Base-by-base conservation (phyloP, 2,797 vertebrate species). In the Arctocebus calabarensis region DNA sequence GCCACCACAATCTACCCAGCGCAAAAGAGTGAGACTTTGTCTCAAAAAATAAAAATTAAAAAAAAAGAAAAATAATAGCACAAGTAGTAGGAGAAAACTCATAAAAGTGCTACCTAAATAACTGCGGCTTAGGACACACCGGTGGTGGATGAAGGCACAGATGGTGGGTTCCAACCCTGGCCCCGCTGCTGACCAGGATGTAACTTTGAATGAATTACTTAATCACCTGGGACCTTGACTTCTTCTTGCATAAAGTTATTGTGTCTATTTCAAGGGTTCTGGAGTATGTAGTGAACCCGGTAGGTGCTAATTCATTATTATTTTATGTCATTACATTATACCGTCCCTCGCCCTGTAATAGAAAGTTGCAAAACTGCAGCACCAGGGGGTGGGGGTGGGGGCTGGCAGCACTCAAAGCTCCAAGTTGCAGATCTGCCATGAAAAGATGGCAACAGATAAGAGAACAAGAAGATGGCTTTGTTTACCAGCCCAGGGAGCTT, bases 401-500 rank as follows among this genome's bases (percentile, higher is more conserved):
- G 43, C 32, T 23, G 34, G 34, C n/a, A 52, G 55, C 8, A 25
- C 34, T 83, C 45, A 13, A 79, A 92, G 43, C 22, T 48, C 61
- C 62, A 55, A 40, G 71, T 40, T 61, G 66, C 59, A 22, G 84
- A 66, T 22, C 79, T 40, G 45, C 61, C 34, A 3, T 19, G 61
- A 43, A 74, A 61, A 95, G 94, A 64, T 59, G 84, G 43, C 77
- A 57, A 84, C n/a, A 95, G 89, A 91, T 61, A 70, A 87, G 7
- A 20, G 40, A 83, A n/a, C 2, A 23, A 84, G 78, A 91, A 97
- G 74, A 79, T 1, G 34, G 81, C 75, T 91, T 85, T 83, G 55
- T 75, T 55, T 57, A 48, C 48, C 64, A 25, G 34, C 59, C 86
- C 48, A 20, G n/a, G 77, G 37, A 68, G 75, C 43, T 68, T 52